Evolutionary conservation across 2,797 vertebrate species (phyloP).

Genomic region (Enteromius fasciolatus): DNA sequence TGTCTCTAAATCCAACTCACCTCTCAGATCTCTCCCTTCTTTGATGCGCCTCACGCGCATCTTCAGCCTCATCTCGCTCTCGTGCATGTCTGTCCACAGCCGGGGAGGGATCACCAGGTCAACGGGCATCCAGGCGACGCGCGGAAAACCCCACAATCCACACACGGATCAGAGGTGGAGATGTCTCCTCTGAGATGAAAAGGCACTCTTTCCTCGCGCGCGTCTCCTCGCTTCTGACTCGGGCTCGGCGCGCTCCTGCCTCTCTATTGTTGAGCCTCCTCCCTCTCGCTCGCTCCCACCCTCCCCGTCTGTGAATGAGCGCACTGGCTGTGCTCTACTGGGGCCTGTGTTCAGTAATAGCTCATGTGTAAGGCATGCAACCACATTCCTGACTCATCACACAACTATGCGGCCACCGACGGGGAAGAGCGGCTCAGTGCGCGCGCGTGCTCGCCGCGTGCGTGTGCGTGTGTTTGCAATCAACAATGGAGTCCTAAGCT

Average conservation of each 20-base stretch:
- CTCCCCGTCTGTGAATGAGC: conserved; percentile 43
- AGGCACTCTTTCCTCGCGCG: conserved; percentile 31
- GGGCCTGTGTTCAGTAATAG: conserved; percentile 84
- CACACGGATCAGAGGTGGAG: not conserved
- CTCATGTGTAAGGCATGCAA: conserved; percentile 92
- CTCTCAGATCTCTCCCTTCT: conserved; percentile 86
- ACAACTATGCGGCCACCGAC: conserved; percentile 85
- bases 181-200: not conserved
- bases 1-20: conserved; percentile 73
- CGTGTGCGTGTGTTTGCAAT: conserved; percentile 15
- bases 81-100: conserved; percentile 86
- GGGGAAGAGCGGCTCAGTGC: conserved; percentile 57
- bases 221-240: conserved; percentile 54
- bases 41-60: conserved; percentile 90
- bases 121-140: conserved; percentile 79
- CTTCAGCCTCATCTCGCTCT: conserved; percentile 90
- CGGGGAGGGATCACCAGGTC: conserved; percentile 84
- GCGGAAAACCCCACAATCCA: conserved; percentile 9
- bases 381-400: conserved; percentile 93
- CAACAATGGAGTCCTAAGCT: conserved; percentile 22
- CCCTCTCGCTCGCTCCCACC: conserved; percentile 59
- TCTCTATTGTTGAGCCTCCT: conserved; percentile 64
- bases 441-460: not conserved
- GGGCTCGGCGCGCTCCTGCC: conserved; percentile 46
- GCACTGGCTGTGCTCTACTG: conserved; percentile 57